A percentile compares a stretch with the other conserved stretches of the same genome.
phyloP scores from a whole-genome alignment of 2,113 vertebrate species.

The Mormyrus iriodes region DNA sequence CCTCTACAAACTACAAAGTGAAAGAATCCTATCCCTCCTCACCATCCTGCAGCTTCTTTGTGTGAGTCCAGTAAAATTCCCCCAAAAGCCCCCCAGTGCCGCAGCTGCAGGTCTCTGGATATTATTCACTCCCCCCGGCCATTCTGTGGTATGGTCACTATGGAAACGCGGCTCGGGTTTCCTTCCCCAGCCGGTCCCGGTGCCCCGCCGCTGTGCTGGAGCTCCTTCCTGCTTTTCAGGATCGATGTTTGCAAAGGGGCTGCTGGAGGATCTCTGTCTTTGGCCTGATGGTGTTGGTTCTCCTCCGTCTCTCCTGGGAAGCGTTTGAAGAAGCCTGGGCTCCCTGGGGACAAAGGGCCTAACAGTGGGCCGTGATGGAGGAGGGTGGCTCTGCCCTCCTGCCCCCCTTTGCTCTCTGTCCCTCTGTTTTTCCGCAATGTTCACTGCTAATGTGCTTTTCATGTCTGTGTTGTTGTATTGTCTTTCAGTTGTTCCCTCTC shows the following conservation, averaged over 20 bases:
- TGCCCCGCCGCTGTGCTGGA: neutral
- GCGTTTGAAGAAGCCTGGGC: neutral
- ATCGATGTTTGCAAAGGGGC: neutral
- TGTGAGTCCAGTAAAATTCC: neutral
- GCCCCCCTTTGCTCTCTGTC: slow-evolving; percentile 19
- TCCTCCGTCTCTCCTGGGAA: neutral
- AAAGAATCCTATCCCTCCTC: neutral
- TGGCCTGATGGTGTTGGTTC: neutral
- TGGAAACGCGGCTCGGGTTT: neutral
- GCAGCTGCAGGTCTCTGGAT: neutral
- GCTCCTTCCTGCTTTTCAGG: neutral
- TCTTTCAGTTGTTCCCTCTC: neutral
- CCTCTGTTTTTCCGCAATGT: slow-evolving; percentile 9
- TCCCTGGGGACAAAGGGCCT: slow-evolving; percentile 11
- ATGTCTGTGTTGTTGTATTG: slow-evolving; percentile 10
- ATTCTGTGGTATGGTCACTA: neutral
- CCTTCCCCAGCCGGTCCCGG: neutral
- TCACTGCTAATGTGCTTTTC: slow-evolving; percentile 5
- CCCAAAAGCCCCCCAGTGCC: neutral
- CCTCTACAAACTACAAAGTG: neutral
- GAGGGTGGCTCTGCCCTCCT: slow-evolving; percentile 17
- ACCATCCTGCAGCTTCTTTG: neutral
- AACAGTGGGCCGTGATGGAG: neutral
- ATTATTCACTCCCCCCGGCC: neutral
- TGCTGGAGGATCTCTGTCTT: neutral